A percentile compares a stretch with the other conserved stretches of the same genome.
Conservation (phyloP, 2,888 invertebrate species). For the Emesis russula region DNA sequence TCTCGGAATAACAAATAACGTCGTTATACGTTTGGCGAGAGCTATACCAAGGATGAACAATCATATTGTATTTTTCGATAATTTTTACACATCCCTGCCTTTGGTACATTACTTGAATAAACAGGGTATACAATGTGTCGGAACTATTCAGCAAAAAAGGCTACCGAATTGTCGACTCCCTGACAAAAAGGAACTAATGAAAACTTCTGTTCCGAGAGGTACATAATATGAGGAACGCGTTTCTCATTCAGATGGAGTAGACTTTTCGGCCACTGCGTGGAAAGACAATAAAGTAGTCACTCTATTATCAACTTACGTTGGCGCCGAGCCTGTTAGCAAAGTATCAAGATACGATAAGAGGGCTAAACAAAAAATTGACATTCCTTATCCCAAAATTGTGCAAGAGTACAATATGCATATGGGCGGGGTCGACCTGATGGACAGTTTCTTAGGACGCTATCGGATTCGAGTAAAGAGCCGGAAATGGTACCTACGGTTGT, state of each 20-base stretch:
- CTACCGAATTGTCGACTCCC: conserved; percentile 88
- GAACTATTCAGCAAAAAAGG: conserved; percentile 84
- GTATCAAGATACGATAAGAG: conserved; percentile 87
- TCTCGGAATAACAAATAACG: conserved; percentile 67
- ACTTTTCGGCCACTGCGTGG: conserved; percentile 88
- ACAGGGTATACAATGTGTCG: conserved; percentile 88
- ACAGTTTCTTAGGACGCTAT: conserved; percentile 75
- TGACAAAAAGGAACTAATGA: conserved; percentile 88
- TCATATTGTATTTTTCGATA: conserved; percentile 78
- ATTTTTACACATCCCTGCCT: conserved; percentile 78
- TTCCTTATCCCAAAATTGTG: conserved; percentile 76
- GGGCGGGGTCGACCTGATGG: conserved; percentile 76
- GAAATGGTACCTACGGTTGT: conserved; percentile 73
- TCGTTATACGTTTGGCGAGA: too few species aligned
- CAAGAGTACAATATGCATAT: conserved; percentile 69
- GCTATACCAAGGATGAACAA: conserved; percentile 16
- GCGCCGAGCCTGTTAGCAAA: conserved; percentile 86
- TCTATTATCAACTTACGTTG: conserved; percentile 88
- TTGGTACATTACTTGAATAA: conserved; percentile 86
- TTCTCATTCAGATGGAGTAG: conserved; percentile 86
- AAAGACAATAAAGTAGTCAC: conserved; percentile 89
- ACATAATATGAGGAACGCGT: conserved; percentile 89
- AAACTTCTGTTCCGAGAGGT: conserved; percentile 88
- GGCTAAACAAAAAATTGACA: conserved; percentile 77
- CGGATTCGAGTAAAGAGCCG: conserved; percentile 69